Evolutionary conservation across 2,888 invertebrate genomes (phyloP).

Genomic region (Odontothrips loti): DNA sequence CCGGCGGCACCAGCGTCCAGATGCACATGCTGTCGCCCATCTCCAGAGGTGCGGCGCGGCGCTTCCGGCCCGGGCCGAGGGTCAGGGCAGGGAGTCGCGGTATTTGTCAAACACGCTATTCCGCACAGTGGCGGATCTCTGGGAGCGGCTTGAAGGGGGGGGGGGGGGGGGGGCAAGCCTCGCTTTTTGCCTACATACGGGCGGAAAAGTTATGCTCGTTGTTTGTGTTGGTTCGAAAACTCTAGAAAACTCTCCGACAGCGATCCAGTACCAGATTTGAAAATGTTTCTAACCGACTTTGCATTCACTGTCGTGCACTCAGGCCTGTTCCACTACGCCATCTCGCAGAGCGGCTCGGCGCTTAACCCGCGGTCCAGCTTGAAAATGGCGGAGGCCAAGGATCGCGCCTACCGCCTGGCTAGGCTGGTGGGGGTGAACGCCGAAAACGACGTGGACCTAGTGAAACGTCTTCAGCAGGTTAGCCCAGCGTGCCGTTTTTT

Average conservation of each 20-base stretch:
- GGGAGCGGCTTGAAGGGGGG: too few species aligned
- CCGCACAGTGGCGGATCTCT: too few species aligned
- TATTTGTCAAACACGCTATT: too few species aligned
- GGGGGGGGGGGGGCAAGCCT: too few species aligned
- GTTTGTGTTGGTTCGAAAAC: too few species aligned
- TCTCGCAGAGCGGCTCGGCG: conserved; percentile 40
- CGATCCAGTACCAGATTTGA: too few species aligned
- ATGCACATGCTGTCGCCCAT: conserved; percentile 76
- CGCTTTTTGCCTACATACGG: too few species aligned
- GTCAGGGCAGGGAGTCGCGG: too few species aligned
- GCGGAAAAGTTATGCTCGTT: too few species aligned
- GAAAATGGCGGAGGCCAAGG: conserved; percentile 40
- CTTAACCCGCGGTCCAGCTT: conserved; percentile 39
- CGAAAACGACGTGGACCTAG: conserved; percentile 25
- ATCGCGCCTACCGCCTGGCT: conserved; percentile 50
- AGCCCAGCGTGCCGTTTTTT: too few species aligned
- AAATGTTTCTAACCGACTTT: too few species aligned
- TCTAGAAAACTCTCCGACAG: too few species aligned
- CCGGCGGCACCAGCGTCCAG: conserved; percentile 80
- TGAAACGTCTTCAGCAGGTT: conserved; percentile 33
- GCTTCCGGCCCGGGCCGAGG: neutral
- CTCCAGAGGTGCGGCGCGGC: conserved; percentile 58
- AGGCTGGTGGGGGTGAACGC: conserved; percentile 43
- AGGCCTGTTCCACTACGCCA: conserved; percentile 39
- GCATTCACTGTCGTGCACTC: neutral